Conservation (phyloP, 2,888 invertebrate species). For the Mongoloraphidia duomilia region DNA sequence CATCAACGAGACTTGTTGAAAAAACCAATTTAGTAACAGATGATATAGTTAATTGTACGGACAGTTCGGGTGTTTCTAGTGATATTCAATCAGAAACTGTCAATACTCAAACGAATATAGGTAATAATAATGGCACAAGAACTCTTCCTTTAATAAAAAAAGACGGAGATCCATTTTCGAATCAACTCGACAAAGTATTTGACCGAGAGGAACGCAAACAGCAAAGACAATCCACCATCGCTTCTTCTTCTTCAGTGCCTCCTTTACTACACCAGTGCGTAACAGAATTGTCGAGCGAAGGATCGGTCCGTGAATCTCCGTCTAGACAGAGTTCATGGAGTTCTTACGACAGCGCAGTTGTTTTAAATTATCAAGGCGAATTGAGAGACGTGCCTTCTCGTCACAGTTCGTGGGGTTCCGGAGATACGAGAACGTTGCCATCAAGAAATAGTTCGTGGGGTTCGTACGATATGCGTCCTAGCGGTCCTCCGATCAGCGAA, state of each 20-base stretch:
- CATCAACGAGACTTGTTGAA: conserved; percentile 23
- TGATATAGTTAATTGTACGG: not conserved
- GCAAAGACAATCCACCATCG: conserved; percentile 23
- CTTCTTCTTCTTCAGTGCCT: conserved; percentile 17
- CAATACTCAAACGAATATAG: conserved; percentile 22
- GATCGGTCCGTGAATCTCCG: conserved; percentile 32
- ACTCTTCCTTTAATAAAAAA: conserved; percentile 13
- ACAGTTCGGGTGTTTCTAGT: conserved; percentile 19
- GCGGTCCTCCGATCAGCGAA: conserved; percentile 17
- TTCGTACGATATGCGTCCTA: conserved; percentile 47
- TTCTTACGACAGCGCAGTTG: conserved; percentile 63
- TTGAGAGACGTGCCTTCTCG: conserved; percentile 48
- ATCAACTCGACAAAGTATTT: conserved; percentile 53
- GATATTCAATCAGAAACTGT: not conserved
- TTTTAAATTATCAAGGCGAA: conserved; percentile 38
- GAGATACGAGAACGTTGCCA: conserved; percentile 47
- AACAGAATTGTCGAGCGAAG: conserved; percentile 18
- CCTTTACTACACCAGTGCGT: conserved; percentile 28
- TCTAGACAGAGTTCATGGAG: conserved; percentile 65
- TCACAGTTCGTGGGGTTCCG: conserved; percentile 74
- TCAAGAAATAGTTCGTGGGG: conserved; percentile 59
- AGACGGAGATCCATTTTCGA: conserved; percentile 50
- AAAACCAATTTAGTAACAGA: conserved; percentile 9
- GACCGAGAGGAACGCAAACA: conserved; percentile 47
- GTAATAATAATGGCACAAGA: conserved; percentile 22